These are phyloP conservation scores for Hybos culiciformis DNA, from an alignment of 2,888 invertebrate species.

Conservation along the genomic window DNA sequence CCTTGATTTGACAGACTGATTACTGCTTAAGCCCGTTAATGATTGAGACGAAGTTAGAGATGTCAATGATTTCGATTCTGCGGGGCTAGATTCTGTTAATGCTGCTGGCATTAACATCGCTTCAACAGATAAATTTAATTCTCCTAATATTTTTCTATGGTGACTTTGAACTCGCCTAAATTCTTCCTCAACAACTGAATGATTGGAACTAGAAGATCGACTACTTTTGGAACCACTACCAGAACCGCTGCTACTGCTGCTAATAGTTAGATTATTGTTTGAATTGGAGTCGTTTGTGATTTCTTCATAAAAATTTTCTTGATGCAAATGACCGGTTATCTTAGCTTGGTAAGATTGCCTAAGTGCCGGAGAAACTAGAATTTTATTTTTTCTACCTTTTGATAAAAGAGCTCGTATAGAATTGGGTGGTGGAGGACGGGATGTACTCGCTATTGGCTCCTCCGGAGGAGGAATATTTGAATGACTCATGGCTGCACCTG, in stretches of 20 bases:
- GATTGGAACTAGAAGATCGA: constrained; percentile 29
- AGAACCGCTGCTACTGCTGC: constrained; percentile 8
- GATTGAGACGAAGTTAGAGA: background rate
- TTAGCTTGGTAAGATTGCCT: constrained; percentile 58
- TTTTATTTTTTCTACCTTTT: constrained; percentile 33
- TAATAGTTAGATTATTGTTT: constrained; percentile 5
- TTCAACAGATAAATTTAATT: constrained; percentile 75
- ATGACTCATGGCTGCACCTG: constrained; percentile 46
- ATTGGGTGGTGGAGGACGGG: constrained; percentile 29
- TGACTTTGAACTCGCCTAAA: constrained; percentile 69
- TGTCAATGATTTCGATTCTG: constrained; percentile 38
- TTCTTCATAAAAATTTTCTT: constrained; percentile 24
- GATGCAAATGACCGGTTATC: constrained; percentile 38
- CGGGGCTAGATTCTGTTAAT: constrained; percentile 36
- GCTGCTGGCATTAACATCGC: constrained; percentile 81
- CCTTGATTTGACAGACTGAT: background rate
- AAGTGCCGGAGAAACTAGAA: constrained; percentile 27
- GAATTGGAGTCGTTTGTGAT: constrained; percentile 15
- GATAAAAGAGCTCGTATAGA: constrained; percentile 32
- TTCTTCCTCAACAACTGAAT: constrained; percentile 68
- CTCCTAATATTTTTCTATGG: constrained; percentile 69
- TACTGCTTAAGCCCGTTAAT: too few relatives aligned
- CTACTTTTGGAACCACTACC: constrained; percentile 3
- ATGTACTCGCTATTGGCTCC: constrained; percentile 7
- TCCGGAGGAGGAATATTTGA: constrained; percentile 52